Conservation (phyloP, 2,113 vertebrate species). For the Lycaon pictus region DNA sequence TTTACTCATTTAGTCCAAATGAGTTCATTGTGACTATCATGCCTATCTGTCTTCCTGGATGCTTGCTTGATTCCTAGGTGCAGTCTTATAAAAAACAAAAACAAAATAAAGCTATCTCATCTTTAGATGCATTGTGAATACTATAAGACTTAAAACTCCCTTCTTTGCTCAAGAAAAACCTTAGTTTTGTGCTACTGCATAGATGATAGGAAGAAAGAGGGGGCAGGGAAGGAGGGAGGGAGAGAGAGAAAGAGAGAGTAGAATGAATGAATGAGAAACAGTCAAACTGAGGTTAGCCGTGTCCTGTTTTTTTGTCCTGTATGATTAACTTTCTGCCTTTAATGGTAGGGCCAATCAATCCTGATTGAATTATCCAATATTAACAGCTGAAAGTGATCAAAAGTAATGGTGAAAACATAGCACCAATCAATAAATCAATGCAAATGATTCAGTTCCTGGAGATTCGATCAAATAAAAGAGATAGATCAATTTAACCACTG, state of each 20-base stretch:
- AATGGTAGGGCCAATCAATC: constrained; percentile 76
- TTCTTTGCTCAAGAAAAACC: background rate
- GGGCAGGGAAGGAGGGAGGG: too few species aligned
- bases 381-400: constrained; percentile 82
- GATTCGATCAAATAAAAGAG: constrained; percentile 79
- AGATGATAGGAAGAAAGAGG: background rate
- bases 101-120: constrained; percentile 51
- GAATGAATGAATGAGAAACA: background rate
- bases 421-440: constrained; percentile 76
- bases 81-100: constrained; percentile 21
- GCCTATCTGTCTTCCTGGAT: constrained; percentile 39
- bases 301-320: constrained; percentile 64
- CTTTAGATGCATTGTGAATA: constrained; percentile 10
- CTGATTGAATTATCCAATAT: constrained; percentile 84
- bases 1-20: constrained; percentile 65
- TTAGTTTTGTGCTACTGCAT: background rate
- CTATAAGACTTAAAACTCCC: background rate
- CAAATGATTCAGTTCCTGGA: constrained; percentile 81
- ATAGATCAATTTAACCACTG: constrained; percentile 82
- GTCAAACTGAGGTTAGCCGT: constrained; percentile 29
- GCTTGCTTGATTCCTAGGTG: constrained; percentile 64
- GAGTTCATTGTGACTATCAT: constrained; percentile 56
- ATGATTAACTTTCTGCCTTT: constrained; percentile 76
- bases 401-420: constrained; percentile 77
- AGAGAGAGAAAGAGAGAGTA: background rate